A percentile compares a stretch with the other conserved stretches of the same genome.
phyloP scores from a whole-genome alignment of 2,797 vertebrate species.

The Sebastes taczanowskii region DNA sequence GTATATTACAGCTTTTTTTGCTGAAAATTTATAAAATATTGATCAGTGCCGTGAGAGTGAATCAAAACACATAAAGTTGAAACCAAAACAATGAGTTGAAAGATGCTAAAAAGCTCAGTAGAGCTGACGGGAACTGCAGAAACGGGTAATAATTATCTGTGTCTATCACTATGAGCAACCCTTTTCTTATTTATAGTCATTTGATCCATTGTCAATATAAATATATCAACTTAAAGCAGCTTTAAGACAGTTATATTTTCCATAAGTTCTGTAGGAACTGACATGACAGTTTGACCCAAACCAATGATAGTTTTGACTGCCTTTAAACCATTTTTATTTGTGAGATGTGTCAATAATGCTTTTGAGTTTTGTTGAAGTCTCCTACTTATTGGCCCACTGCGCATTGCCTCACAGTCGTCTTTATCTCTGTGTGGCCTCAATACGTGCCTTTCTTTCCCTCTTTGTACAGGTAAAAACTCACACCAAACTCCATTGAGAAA shows the following conservation, averaged over 20 bases:
- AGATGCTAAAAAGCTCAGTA: neutral
- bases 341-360: neutral
- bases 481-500: slow-evolving; percentile 51
- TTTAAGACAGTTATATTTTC: neutral
- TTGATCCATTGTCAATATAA: neutral
- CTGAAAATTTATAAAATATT: neutral
- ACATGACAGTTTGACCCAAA: neutral
- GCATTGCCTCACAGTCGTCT: slow-evolving; percentile 41
- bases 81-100: slow-evolving; percentile 3
- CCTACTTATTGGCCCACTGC: slow-evolving; percentile 11
- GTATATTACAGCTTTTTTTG: neutral
- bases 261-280: neutral
- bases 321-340: neutral
- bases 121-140: neutral
- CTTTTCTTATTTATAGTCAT: neutral
- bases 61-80: neutral
- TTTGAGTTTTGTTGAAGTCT: slow-evolving; percentile 18
- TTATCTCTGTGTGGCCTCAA: slow-evolving; percentile 35
- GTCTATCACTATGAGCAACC: neutral
- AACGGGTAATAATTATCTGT: neutral
- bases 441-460: slow-evolving; percentile 11
- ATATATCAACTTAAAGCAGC: neutral
- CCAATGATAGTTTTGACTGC: neutral
- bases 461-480: slow-evolving; percentile 27
- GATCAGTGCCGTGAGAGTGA: too few relatives aligned